These are phyloP conservation scores for Hemichromis elongatus DNA, from an alignment of 2,113 vertebrate species.

Conservation along the genomic window DNA sequence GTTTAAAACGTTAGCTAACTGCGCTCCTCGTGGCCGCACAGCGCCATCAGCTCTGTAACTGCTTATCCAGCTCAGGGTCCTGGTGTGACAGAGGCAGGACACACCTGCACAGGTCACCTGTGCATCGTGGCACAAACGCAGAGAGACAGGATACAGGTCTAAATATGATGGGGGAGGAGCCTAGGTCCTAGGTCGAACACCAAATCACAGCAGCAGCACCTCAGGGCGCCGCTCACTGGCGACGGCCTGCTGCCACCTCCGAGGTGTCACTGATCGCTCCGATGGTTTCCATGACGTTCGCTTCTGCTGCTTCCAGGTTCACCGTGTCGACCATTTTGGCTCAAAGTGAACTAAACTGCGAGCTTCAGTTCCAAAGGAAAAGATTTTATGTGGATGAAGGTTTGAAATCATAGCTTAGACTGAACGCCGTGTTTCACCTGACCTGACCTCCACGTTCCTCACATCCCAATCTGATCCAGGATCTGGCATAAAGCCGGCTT, in stretches of 20 bases:
- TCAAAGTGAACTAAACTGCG: background rate
- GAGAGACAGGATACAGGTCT: background rate
- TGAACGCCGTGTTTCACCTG: background rate
- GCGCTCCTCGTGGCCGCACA: background rate
- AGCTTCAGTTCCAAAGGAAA: background rate
- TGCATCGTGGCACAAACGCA: background rate
- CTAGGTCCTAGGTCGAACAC: background rate
- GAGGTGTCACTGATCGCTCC: background rate
- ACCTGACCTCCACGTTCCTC: background rate
- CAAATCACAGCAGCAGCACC: background rate
- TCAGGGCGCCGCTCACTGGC: accelerated
- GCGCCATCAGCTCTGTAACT: background rate
- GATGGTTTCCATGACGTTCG: background rate
- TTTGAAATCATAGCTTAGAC: background rate
- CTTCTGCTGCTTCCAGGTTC: background rate
- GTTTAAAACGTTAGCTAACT: background rate
- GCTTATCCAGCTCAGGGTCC: background rate
- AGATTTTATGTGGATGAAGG: background rate
- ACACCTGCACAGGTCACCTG: background rate
- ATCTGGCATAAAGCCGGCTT: background rate
- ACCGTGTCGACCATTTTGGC: background rate
- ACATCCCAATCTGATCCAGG: background rate
- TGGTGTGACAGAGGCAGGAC: background rate
- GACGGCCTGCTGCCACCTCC: background rate
- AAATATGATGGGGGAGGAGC: background rate